These are phyloP conservation scores for Crotophaga sulcirostris DNA, from an alignment of 2,113 vertebrate species.

Conservation along the genomic window DNA sequence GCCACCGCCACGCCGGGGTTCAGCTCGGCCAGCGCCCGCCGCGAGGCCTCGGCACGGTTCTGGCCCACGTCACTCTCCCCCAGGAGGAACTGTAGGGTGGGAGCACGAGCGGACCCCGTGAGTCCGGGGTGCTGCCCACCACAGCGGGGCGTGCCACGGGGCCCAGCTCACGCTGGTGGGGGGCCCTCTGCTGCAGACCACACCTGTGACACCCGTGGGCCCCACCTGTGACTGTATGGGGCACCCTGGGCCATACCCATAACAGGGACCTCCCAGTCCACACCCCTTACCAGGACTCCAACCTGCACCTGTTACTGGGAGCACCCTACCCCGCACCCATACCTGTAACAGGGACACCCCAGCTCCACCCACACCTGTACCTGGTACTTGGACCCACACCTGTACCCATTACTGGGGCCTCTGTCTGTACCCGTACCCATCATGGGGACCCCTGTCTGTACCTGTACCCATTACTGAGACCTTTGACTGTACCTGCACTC, in stretches of 20 bases:
- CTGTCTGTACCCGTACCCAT: fast-evolving
- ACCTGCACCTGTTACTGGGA: background rate
- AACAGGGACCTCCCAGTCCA: background rate
- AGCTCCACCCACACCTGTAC: background rate
- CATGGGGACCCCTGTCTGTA: background rate
- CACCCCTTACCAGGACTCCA: background rate
- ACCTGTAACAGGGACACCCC: background rate
- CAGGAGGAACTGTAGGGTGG: constrained; percentile 81
- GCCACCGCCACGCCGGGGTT: constrained; percentile 76
- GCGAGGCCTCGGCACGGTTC: constrained; percentile 81
- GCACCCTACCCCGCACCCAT: background rate
- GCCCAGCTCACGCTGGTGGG: background rate
- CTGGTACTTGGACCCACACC: background rate
- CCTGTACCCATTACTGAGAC: fast-evolving
- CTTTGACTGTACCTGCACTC: fast-evolving
- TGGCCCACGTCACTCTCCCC: constrained; percentile 74
- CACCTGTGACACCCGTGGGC: fast-evolving
- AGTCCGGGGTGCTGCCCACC: background rate
- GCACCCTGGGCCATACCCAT: background rate
- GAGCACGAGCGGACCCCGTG: fast-evolving
- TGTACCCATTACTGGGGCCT: fast-evolving
- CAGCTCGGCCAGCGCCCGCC: constrained; percentile 71
- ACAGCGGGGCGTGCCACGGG: background rate
- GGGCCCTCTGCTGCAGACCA: background rate
- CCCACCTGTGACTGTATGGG: background rate